Percentiles rank a stretch among this genome's conserved stretches.
Evolutionary conservation across 2,113 vertebrate species (phyloP).

Genomic region (Mastomys coucha): DNA sequence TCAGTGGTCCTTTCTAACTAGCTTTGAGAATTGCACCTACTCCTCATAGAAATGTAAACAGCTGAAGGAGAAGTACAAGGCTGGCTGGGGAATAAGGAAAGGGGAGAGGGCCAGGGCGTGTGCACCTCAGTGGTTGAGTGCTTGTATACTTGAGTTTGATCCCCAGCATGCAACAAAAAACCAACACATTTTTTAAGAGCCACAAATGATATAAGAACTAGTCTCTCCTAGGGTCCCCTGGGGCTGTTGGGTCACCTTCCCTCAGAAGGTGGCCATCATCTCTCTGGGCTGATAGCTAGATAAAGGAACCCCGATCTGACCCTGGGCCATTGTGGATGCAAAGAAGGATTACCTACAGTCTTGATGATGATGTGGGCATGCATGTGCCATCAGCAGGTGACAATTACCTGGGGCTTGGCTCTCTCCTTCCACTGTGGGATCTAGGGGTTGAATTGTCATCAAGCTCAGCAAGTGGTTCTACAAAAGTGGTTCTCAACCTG

Average conservation of each 20-base stretch:
- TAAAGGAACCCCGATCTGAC: background rate
- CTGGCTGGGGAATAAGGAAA: background rate
- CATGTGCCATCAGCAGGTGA: background rate
- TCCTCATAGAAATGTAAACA: constrained; percentile 4
- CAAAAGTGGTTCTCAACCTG: background rate
- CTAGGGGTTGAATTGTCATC: background rate
- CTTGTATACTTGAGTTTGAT: background rate
- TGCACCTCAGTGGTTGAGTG: background rate
- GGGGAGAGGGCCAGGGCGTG: background rate
- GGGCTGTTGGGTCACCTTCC: background rate
- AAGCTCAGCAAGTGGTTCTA: background rate
- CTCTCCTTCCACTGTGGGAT: background rate
- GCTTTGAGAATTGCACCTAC: background rate
- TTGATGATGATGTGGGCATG: background rate
- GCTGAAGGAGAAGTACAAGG: background rate
- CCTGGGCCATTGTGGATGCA: background rate
- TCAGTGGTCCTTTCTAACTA: background rate
- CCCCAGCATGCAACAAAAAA: background rate
- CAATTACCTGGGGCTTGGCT: background rate
- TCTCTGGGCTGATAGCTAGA: background rate
- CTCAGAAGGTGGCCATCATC: background rate
- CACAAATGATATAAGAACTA: background rate
- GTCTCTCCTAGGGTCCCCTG: background rate
- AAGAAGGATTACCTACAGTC: background rate
- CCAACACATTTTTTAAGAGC: background rate